A percentile compares a stretch with the other conserved stretches of the same genome.
These are phyloP conservation scores for Axinella damicornis DNA, from an alignment of 37 sponge, comb jelly and placozoan species.

Conservation along the genomic window DNA sequence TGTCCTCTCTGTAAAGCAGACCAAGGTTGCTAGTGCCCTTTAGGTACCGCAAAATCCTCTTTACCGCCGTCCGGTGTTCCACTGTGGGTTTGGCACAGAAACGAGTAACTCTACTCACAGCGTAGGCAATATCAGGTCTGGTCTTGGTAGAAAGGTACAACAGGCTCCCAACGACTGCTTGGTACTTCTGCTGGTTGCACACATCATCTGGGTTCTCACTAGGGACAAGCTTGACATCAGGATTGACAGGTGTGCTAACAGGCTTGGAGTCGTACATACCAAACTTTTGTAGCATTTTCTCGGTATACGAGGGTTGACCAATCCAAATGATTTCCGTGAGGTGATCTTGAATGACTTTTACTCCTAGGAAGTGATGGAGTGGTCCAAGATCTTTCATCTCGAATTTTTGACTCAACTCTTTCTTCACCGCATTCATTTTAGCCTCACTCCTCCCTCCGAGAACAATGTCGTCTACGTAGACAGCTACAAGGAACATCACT, in stretches of 20 bases:
- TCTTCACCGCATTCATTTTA: no score
- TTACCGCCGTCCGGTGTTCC: constrained; percentile 31
- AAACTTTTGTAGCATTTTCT: background rate
- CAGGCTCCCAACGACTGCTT: constrained; percentile 15
- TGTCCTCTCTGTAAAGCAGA: constrained; percentile 13
- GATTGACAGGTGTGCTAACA: constrained; percentile 7
- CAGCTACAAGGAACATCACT: no score
- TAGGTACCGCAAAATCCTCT: constrained; percentile 48
- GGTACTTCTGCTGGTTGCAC: background rate
- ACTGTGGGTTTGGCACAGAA: constrained; percentile 27
- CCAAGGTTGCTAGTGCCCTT: constrained; percentile 40
- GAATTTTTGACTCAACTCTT: background rate
- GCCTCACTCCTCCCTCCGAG: no score
- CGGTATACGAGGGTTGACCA: constrained; percentile 8
- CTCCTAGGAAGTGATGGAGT: constrained; percentile 15
- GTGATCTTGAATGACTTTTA: constrained; percentile 14
- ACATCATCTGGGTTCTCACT: background rate
- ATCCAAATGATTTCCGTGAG: background rate
- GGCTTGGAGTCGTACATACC: constrained; percentile 17
- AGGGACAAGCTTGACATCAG: background rate
- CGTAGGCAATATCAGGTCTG: constrained; percentile 48
- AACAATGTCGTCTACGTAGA: no score
- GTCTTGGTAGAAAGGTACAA: constrained; percentile 34
- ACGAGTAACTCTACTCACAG: constrained; percentile 1
- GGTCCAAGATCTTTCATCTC: constrained; percentile 47